Conservation (phyloP, 53 echinoderm and acorn worm species). For the Paelopatides confundens region DNA sequence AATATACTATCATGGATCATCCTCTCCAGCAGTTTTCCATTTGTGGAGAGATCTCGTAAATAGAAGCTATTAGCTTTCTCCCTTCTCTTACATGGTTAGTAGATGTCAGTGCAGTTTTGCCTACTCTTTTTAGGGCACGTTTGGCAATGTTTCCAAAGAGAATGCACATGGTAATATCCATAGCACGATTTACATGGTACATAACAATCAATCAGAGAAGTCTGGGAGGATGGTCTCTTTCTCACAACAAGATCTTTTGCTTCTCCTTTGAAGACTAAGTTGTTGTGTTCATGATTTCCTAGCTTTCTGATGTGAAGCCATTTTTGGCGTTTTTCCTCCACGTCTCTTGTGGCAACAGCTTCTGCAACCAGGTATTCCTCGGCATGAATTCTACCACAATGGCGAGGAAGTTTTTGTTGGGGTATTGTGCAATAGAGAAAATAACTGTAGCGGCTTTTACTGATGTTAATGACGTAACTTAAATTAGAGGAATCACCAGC, state of each 20-base stretch:
- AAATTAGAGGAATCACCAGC: background rate
- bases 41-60: background rate
- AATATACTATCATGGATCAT: conserved; percentile 46
- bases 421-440: conserved; percentile 36
- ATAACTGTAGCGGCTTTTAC: conserved; percentile 13
- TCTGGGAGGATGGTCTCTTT: background rate
- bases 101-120: background rate
- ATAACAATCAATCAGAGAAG: background rate
- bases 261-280: background rate
- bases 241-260: conserved; percentile 23
- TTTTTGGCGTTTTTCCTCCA: background rate
- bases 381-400: conserved; percentile 37
- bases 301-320: conserved; percentile 58
- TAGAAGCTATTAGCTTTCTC: background rate
- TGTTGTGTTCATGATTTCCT: conserved; percentile 3
- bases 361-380: conserved; percentile 41
- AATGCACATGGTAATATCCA: background rate
- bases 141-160: background rate
- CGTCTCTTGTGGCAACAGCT: conserved; percentile 20
- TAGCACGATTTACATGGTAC: conserved; percentile 13
- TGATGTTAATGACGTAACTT: background rate
- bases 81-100: conserved; percentile 25
- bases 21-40: background rate
- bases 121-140: background rate
- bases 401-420: conserved; percentile 43